Base-by-base conservation (phyloP, 2,888 invertebrate genomes). In the Drosophila rellima region DNA sequence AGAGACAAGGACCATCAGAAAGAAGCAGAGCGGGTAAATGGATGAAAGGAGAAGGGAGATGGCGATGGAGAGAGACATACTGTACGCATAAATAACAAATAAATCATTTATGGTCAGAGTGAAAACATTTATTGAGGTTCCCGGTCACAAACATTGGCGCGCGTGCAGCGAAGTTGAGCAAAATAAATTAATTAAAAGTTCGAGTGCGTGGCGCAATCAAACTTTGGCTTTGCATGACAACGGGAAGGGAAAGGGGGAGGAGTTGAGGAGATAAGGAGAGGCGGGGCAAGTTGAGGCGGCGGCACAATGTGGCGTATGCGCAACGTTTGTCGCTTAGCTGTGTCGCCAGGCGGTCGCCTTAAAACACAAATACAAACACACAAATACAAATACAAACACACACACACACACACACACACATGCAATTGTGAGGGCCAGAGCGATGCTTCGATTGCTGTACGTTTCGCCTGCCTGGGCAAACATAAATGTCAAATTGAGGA, bases 401-500 rank as follows among this genome's bases (percentile, higher is more conserved):
- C 31, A 55, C 17, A 65, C 10, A 29, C 20, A 50, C 42, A 37
- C 44, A 54, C 35, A 37, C 15, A 37, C 15, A 40, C 37, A 56
- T 44, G 56, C 57, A 68, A 63, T 64, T 77, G 85, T 68, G 79
- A 71, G 51, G 63, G 67, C 70, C 59, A 57, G 73, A 54, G 61
- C 29, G 56, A 67, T 55, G 69, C 66, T 79, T 72, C 88, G 78
- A 83, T 85, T 83, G 64, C 65, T 70, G 62, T 51, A 23, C 56
- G 35, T 35, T 8, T 51, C 71, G 79, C 67, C 70, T 69, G 79
- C 75, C 72, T 71, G 79, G 52, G 50, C 70, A 68, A 70, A 68
- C 73, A 89, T 87, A 87, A 84, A 84, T 84, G 89, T 82, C 88
- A 89, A 84, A 89, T 89, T 89, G 89, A 61, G 89, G 72, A 76